phyloP scores from a whole-genome alignment of 2,888 invertebrate genomes.

The Mythimna vitellina region DNA sequence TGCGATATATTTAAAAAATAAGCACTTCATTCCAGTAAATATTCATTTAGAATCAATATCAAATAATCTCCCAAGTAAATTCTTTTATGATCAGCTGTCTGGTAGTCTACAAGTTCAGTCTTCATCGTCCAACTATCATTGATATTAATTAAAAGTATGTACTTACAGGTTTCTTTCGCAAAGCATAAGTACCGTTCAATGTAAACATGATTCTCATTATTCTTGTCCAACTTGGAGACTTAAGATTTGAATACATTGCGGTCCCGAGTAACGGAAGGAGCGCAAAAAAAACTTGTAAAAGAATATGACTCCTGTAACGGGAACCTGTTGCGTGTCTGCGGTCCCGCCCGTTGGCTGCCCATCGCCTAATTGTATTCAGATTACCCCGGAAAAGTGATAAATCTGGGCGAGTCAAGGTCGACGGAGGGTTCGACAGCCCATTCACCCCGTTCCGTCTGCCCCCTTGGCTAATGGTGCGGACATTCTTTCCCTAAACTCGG shows the following conservation, averaged over 20 bases:
- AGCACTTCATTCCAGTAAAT: not conserved
- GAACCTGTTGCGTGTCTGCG: constrained; percentile 81
- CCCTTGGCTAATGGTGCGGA: constrained; percentile 87
- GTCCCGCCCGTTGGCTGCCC: constrained; percentile 78
- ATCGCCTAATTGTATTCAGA: constrained; percentile 89
- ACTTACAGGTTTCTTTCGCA: constrained; percentile 4
- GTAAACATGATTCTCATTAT: constrained; percentile 22
- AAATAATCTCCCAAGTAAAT: not conserved
- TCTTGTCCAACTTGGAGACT: constrained; percentile 20
- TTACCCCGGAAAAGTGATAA: constrained; percentile 89
- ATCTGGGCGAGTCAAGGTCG: constrained; percentile 89
- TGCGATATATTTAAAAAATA: too few species aligned
- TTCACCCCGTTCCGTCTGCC: constrained; percentile 88
- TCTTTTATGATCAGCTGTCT: constrained; percentile 3
- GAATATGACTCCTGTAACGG: constrained; percentile 67
- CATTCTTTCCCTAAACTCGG: constrained; percentile 86
- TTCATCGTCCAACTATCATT: constrained; percentile 26
- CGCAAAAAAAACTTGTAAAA: constrained; percentile 53
- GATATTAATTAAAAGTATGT: constrained; percentile 20
- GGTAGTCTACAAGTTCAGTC: not conserved
- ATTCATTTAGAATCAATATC: not conserved
- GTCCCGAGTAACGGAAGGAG: constrained; percentile 40
- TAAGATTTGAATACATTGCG: constrained; percentile 36
- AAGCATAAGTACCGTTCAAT: constrained; percentile 25
- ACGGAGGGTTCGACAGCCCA: constrained; percentile 88